These are phyloP conservation scores for Datnioides undecimradiatus DNA, from an alignment of 2,113 vertebrate genomes.

Conservation along the genomic window DNA sequence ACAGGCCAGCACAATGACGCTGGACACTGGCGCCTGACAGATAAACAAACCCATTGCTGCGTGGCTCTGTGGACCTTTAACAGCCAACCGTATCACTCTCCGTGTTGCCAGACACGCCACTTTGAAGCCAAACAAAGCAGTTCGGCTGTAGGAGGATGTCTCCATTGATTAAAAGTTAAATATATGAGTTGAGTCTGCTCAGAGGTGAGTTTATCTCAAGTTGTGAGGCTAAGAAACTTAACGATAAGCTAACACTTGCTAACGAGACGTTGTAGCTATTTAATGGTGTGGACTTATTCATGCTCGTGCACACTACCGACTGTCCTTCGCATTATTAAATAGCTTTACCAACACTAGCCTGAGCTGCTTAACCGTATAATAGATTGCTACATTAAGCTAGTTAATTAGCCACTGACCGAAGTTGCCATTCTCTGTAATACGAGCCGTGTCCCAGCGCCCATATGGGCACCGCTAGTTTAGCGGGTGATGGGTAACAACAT, in stretches of 20 bases:
- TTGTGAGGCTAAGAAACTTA: constrained; percentile 37
- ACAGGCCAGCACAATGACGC: constrained; percentile 41
- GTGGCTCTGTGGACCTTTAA: constrained; percentile 30
- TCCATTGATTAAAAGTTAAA: constrained; percentile 36
- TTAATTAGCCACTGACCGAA: constrained; percentile 58
- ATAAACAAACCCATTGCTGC: constrained; percentile 68
- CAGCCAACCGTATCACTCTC: not conserved
- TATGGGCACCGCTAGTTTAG: not conserved
- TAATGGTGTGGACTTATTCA: not conserved
- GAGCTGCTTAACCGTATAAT: not conserved
- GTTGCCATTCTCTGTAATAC: constrained; percentile 30
- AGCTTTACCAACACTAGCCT: not conserved
- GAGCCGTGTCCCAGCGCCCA: constrained; percentile 17
- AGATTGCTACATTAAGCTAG: constrained; percentile 9
- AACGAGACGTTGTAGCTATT: constrained; percentile 29
- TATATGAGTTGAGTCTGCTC: not conserved
- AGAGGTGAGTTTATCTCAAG: constrained; percentile 67
- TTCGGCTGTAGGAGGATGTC: not conserved
- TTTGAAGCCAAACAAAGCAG: not conserved
- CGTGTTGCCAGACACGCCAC: not conserved
- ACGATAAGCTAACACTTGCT: constrained; percentile 62
- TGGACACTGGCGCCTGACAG: constrained; percentile 41
- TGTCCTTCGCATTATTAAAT: not conserved
- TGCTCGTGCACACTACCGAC: not conserved
- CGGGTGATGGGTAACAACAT: not conserved